Evolutionary conservation across 2,888 invertebrate genomes (phyloP), one percentile per base, ranked within the genome.

Genomic region (Eristalis intricaria): DNA sequence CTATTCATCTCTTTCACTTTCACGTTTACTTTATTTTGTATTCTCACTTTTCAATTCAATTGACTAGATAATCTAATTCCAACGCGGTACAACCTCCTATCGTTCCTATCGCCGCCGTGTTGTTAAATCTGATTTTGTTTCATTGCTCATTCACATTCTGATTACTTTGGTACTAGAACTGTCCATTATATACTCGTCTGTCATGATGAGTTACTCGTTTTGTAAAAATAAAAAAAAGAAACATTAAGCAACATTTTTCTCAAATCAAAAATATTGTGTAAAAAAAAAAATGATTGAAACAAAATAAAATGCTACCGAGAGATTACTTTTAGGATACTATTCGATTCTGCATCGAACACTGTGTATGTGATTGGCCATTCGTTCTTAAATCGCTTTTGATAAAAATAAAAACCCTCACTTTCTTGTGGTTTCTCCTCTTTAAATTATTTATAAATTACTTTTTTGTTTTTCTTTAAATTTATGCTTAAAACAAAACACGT

Each of bases 51-150:
- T 83, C 89, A 89, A 89, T 88, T 90, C 90, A 90, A 91, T 91
- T 91, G 91, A 91, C 90, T 90, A 90, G 90, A 90, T 90, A 90
- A 90, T 89, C 90, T 90, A 90, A 89, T 90, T 90, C 71, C 68
- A 79, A 76, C 75, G 40, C 71, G 61, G 23, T 35, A 69, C 75
- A 76, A 13, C 38, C 4, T 76, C 38, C 29, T 56, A 32, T 63
- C 1, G n/a, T n/a, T n/a, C n/a, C n/a, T 74, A 61, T 35, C 60
- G 70, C 15, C 50, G 50, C 50, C 50, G 50, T 19, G 19, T 74
- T 75, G 70, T 82, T 63, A 78, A 79, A 86, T 86, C 83, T 86
- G 78, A 86, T 83, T 65, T 43, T 76, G 22, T 40, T 43, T 66
- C 60, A 74, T 66, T 66, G 76, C 85, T 78, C 86, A 23, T 86